Evolutionary conservation across 2,113 vertebrate species (phyloP).

Genomic region (Megatriorchis doriae): DNA sequence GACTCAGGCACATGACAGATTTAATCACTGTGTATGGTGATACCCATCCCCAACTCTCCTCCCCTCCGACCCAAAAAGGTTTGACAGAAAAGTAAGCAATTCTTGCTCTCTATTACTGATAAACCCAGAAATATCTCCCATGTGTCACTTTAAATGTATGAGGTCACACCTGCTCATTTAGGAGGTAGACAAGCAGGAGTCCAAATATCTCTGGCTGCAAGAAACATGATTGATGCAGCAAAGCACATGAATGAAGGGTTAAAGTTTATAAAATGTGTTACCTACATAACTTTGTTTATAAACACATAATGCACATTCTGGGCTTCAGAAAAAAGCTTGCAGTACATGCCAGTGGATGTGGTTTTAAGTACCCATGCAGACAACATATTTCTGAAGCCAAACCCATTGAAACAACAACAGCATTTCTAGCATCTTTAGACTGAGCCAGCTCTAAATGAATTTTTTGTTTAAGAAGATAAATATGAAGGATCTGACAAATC

Average conservation of each 20-base stretch:
- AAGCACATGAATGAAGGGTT: background rate
- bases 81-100: background rate
- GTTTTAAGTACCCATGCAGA: background rate
- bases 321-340: background rate
- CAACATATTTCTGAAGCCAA: background rate
- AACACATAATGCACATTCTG: background rate
- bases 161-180: background rate
- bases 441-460: background rate
- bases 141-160: background rate
- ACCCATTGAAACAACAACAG: background rate
- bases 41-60: background rate
- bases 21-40: background rate
- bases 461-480: background rate
- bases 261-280: background rate
- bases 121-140: background rate
- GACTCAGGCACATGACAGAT: background rate
- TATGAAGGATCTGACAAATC: background rate
- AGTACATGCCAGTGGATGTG: background rate
- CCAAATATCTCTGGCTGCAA: background rate
- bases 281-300: too few species aligned
- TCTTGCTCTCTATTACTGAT: background rate
- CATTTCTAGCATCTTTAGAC: background rate
- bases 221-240: background rate
- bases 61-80: background rate
- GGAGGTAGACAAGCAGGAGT: background rate